Evolutionary conservation across 1,140 invertebrate species (phyloP).

Genomic region (Eulimnadia texana): DNA sequence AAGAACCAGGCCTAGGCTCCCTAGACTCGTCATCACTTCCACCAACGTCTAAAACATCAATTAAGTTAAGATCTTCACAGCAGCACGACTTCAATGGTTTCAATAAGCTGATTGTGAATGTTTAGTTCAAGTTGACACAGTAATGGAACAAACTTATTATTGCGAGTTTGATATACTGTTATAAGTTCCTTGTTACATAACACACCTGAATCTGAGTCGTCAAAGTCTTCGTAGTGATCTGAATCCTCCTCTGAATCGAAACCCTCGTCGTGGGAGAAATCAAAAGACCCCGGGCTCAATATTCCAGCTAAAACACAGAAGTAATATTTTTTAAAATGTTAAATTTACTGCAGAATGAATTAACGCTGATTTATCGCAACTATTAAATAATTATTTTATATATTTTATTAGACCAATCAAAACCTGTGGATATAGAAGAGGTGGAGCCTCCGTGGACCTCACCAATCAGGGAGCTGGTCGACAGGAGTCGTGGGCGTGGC

Average conservation of each 20-base stretch:
- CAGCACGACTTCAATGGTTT: too few species aligned
- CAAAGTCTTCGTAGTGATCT: slow-evolving; percentile 67
- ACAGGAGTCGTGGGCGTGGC: slow-evolving; percentile 68
- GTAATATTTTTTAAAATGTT: too few species aligned
- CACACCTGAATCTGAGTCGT: slow-evolving; percentile 24
- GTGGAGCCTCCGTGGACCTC: slow-evolving; percentile 47
- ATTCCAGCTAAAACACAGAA: slow-evolving; percentile 43
- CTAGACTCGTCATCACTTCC: slow-evolving; percentile 45
- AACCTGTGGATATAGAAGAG: slow-evolving; percentile 31
- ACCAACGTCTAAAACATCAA: slow-evolving; percentile 40
- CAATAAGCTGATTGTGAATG: too few species aligned
- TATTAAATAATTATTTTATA: neutral
- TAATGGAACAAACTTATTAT: too few species aligned
- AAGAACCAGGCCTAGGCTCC: slow-evolving; percentile 19
- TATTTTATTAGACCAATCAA: neutral
- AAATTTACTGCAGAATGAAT: slow-evolving; percentile 9
- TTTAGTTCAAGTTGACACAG: too few species aligned
- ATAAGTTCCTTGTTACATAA: too few species aligned
- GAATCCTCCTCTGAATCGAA: slow-evolving; percentile 62
- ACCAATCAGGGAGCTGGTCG: slow-evolving; percentile 68
- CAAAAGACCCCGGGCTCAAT: slow-evolving; percentile 61
- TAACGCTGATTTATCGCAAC: too few species aligned
- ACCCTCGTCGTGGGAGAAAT: slow-evolving; percentile 68
- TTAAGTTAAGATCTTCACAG: too few species aligned
- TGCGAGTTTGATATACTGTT: too few species aligned